These are phyloP conservation scores for Astur gentilis DNA, from an alignment of 2,113 vertebrate genomes.

Conservation along the genomic window DNA sequence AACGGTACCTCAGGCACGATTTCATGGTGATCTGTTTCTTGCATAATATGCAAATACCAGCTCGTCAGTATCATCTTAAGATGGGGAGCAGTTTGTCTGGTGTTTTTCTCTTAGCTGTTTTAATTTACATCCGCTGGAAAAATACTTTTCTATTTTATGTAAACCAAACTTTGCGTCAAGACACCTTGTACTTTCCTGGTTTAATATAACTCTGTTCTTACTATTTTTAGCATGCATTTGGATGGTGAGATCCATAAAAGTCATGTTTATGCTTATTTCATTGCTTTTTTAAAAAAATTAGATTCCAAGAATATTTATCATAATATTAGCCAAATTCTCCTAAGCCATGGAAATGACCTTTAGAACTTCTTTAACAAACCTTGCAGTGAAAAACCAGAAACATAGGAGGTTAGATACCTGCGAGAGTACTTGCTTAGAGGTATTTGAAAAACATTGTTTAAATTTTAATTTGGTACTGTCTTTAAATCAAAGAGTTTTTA, in stretches of 20 bases:
- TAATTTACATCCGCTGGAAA: background rate
- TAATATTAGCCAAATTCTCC: background rate
- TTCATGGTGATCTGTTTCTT: background rate
- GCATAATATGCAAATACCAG: background rate
- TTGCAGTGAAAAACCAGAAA: background rate
- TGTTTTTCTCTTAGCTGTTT: background rate
- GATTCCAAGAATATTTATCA: background rate
- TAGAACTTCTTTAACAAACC: background rate
- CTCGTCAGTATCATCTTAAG: background rate
- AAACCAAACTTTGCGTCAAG: background rate
- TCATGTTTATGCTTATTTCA: background rate
- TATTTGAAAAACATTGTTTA: background rate
- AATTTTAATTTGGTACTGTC: background rate
- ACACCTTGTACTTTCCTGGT: constrained; percentile 40
- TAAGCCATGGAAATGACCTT: background rate
- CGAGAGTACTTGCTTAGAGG: background rate
- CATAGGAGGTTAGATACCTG: background rate
- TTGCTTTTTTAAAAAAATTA: background rate
- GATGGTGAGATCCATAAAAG: constrained; percentile 2
- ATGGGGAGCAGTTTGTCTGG: background rate
- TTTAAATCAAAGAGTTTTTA: background rate
- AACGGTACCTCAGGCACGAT: background rate
- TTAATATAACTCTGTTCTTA: constrained; percentile 4
- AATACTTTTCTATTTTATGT: background rate
- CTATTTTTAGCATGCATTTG: constrained; percentile 43